phyloP scores from a whole-genome alignment of 2,888 invertebrate species.

The Tinea pellionella region DNA sequence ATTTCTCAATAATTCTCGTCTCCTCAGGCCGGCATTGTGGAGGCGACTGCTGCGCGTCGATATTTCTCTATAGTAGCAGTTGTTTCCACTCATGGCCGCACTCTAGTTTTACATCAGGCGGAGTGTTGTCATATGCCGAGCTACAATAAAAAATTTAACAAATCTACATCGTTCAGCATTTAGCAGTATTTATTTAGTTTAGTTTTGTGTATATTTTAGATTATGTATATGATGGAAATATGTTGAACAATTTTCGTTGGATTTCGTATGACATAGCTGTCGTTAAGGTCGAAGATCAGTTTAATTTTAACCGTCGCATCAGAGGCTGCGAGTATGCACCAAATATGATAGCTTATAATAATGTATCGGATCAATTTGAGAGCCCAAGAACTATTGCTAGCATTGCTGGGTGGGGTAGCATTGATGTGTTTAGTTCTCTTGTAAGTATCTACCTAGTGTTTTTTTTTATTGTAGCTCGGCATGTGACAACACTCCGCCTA shows the following conservation, averaged over 20 bases:
- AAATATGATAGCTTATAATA: conserved; percentile 48
- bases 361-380: conserved; percentile 45
- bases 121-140: no score
- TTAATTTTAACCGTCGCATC: conserved; percentile 44
- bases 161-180: no score
- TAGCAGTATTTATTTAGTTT: no score
- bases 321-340: conserved; percentile 51
- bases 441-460: conserved; percentile 26
- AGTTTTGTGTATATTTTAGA: conserved; percentile 29
- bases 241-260: conserved; percentile 55
- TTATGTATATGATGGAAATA: conserved; percentile 52
- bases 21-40: no score
- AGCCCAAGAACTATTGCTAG: conserved; percentile 38
- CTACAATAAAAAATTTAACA: no score
- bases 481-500: no score
- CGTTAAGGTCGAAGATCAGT: conserved; percentile 50
- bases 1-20: no score
- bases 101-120: no score
- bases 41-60: no score
- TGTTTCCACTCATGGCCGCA: no score
- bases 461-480: no score
- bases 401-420: conserved; percentile 55
- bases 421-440: conserved; percentile 37
- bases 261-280: conserved; percentile 59
- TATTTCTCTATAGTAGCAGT: no score